Conservation (phyloP, 2,888 invertebrate species). For the Epirrita christyi region DNA sequence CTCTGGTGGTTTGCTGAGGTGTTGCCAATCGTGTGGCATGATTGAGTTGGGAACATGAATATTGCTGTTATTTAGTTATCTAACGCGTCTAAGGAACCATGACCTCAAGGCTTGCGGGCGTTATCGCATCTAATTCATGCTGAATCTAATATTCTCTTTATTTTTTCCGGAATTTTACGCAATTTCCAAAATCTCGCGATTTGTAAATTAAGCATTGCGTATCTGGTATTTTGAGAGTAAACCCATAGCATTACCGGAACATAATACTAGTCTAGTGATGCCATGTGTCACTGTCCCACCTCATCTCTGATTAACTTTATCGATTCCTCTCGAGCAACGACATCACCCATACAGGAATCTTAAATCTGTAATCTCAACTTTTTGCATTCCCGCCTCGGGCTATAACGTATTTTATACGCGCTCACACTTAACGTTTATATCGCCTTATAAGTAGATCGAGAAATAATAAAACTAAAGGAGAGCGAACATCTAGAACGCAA, state of each 20-base stretch:
- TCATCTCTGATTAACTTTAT: slow-evolving; percentile 68
- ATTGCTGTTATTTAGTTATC: neutral
- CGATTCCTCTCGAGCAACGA: slow-evolving; percentile 56
- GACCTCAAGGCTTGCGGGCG: too few relatives aligned
- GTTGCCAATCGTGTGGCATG: slow-evolving; percentile 13
- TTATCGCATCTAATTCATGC: too few relatives aligned
- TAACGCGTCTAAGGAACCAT: too few relatives aligned
- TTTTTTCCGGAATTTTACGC: too few relatives aligned
- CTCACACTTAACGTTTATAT: slow-evolving; percentile 82
- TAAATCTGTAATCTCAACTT: slow-evolving; percentile 77
- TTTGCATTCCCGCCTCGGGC: slow-evolving; percentile 73
- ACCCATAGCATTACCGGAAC: slow-evolving; percentile 2
- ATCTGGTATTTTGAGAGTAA: too few relatives aligned
- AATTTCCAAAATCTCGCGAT: too few relatives aligned
- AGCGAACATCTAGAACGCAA: slow-evolving; percentile 83
- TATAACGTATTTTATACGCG: slow-evolving; percentile 80
- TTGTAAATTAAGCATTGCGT: too few relatives aligned
- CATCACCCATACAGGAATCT: slow-evolving; percentile 63
- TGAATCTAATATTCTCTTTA: too few relatives aligned
- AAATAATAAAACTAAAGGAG: slow-evolving; percentile 83
- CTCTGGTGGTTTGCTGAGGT: slow-evolving; percentile 28
- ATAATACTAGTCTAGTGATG: slow-evolving; percentile 6
- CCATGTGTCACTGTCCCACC: slow-evolving; percentile 23
- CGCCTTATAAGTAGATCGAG: slow-evolving; percentile 84
- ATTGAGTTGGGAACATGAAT: slow-evolving; percentile 17